These are phyloP conservation scores for Notospermus geniculatus DNA, from an alignment of 1,140 invertebrate genomes.

Conservation along the genomic window DNA sequence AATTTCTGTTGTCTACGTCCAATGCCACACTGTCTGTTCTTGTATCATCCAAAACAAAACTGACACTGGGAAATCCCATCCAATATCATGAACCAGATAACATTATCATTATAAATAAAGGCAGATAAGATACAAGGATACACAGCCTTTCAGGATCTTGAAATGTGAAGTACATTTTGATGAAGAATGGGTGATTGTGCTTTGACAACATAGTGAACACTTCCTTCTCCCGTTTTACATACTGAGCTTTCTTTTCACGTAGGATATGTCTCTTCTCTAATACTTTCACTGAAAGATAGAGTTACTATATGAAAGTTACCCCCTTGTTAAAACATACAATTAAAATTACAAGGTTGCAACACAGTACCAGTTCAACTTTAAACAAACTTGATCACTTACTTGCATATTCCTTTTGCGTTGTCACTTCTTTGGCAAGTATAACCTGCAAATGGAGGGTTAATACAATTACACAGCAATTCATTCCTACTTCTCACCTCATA, in stretches of 20 bases:
- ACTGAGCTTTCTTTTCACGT: conserved; percentile 87
- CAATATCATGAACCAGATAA: no score
- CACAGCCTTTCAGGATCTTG: conserved; percentile 89
- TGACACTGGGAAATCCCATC: no score
- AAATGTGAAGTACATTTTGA: conserved; percentile 93
- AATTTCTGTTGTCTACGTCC: no score
- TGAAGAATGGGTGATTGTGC: conserved; percentile 73
- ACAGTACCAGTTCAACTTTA: not conserved
- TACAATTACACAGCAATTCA: conserved; percentile 67
- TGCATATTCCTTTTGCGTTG: conserved; percentile 85
- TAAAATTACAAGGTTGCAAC: not conserved
- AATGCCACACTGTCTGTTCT: no score
- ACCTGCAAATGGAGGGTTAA: conserved; percentile 61
- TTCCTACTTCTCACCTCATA: no score
- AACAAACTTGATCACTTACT: conserved; percentile 66
- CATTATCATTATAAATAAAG: no score
- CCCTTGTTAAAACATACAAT: not conserved
- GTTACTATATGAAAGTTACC: no score
- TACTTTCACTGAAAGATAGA: conserved; percentile 84
- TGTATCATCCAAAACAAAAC: no score
- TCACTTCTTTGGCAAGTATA: conserved; percentile 88
- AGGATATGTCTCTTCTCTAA: conserved; percentile 91
- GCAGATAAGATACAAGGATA: conserved; percentile 63
- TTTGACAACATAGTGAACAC: conserved; percentile 62
- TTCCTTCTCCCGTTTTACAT: conserved; percentile 90